A percentile compares a stretch with the other conserved stretches of the same genome.
phyloP scores from a whole-genome alignment of 2,888 invertebrate genomes.

The Drosophila tanythrix region DNA sequence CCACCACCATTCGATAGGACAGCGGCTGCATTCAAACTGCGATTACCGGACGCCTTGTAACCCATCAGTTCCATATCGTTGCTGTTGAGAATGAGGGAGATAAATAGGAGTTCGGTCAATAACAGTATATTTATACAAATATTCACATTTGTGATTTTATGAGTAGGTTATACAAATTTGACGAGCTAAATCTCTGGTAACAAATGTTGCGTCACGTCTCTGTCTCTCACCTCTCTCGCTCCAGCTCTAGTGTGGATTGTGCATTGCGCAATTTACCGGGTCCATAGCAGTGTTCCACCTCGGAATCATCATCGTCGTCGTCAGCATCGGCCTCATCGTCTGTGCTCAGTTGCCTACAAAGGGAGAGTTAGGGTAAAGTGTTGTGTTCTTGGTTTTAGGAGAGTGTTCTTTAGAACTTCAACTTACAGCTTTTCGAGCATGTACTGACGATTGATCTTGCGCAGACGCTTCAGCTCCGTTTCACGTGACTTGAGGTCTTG shows the following conservation, averaged over 20 bases:
- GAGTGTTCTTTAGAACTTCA: background rate
- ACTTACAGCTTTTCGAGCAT: conserved; percentile 87
- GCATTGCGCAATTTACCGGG: conserved; percentile 88
- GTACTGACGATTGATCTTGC: conserved; percentile 87
- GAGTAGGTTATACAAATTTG: background rate
- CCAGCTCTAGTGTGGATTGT: conserved; percentile 89
- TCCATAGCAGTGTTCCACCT: conserved; percentile 87
- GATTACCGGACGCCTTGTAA: conserved; percentile 63
- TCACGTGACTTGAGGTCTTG: conserved; percentile 93
- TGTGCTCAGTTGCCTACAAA: conserved; percentile 82
- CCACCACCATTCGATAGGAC: conserved; percentile 52
- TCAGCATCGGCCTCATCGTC: conserved; percentile 87
- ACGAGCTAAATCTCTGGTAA: background rate
- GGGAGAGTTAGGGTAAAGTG: too few species aligned
- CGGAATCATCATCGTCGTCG: conserved; percentile 87
- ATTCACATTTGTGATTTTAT: background rate
- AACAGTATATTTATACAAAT: background rate
- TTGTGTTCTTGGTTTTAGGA: too few species aligned
- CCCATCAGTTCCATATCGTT: conserved; percentile 57
- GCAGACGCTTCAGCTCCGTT: conserved; percentile 90
- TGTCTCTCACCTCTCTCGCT: conserved; percentile 84
- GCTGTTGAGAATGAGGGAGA: conserved; percentile 18
- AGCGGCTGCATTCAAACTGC: conserved; percentile 59
- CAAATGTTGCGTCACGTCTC: too few species aligned
- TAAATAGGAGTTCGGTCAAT: background rate